Conservation (phyloP, 2,888 invertebrate genomes). For the Lacanobia oleracea region DNA sequence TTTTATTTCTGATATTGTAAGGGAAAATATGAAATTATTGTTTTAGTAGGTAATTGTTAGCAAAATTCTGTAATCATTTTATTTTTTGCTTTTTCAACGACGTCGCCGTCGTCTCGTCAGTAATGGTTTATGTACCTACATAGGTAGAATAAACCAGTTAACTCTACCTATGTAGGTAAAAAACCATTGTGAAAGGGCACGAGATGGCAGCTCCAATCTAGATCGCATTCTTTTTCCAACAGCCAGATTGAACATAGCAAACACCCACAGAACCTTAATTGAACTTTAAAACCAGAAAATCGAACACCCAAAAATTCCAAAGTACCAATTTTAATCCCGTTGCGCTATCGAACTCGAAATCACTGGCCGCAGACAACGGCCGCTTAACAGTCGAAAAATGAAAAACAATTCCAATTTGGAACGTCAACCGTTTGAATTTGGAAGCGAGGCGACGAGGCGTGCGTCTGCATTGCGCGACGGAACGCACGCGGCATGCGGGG, state of each 20-base stretch:
- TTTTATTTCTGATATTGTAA: not conserved
- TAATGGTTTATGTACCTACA: not conserved
- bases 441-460: constrained; percentile 78
- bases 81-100: not conserved
- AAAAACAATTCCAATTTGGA: constrained; percentile 88
- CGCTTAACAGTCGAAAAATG: constrained; percentile 85
- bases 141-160: not conserved
- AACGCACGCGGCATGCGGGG: constrained; percentile 77
- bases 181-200: not conserved
- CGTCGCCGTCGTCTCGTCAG: too few species aligned
- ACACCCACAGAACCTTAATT: constrained; percentile 52
- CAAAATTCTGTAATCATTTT: not conserved
- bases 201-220: constrained; percentile 11
- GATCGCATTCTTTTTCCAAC: constrained; percentile 34
- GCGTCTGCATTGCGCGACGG: constrained; percentile 73
- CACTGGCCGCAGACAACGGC: constrained; percentile 80
- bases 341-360: constrained; percentile 75
- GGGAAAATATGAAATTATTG: constrained; percentile 1
- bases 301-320: constrained; percentile 57
- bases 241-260: constrained; percentile 41
- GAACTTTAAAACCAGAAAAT: constrained; percentile 59
- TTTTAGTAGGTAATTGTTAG: not conserved
- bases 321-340: constrained; percentile 67
- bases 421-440: constrained; percentile 88
- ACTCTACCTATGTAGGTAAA: not conserved